A percentile compares a stretch with the other conserved stretches of the same genome.
Evolutionary conservation across 2,888 invertebrate genomes (phyloP).

Genomic region (Pegoplata infirma): DNA sequence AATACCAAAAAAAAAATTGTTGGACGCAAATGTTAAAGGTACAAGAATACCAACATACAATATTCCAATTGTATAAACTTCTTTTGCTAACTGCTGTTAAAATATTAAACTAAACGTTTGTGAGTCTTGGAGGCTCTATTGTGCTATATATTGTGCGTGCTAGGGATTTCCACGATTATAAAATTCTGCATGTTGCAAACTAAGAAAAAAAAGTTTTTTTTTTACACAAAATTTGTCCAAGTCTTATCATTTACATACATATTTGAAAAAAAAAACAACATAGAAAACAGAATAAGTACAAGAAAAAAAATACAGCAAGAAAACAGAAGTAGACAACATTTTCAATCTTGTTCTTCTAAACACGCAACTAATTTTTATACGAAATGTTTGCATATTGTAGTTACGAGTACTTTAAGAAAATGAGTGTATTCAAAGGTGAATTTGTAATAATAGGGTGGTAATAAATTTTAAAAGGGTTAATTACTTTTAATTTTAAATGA

Average conservation of each 20-base stretch:
- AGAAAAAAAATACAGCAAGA: conserved; percentile 8
- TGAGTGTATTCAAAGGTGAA: background rate
- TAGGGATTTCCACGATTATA: conserved; percentile 18
- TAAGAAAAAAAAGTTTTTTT: conserved; percentile 23
- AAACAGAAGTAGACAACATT: conserved; percentile 36
- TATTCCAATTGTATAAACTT: background rate
- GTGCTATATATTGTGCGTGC: conserved; percentile 50
- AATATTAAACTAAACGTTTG: background rate
- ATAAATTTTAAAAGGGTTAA: no score
- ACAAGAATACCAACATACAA: no score
- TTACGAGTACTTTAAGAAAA: background rate
- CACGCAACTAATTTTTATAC: conserved; percentile 39
- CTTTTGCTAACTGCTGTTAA: background rate
- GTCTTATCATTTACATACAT: conserved; percentile 48
- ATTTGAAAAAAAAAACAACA: conserved; percentile 7
- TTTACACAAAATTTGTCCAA: conserved; percentile 59
- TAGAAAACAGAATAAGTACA: background rate
- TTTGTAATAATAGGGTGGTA: no score
- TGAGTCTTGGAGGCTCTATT: conserved; percentile 12
- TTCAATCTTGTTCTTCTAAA: conserved; percentile 43
- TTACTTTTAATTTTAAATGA: no score
- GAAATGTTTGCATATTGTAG: background rate
- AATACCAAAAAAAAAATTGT: no score
- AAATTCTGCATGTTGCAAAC: conserved; percentile 41
- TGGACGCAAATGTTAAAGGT: background rate